Base-by-base conservation (phyloP, 2,888 invertebrate species). In the Mythimna albipuncta region DNA sequence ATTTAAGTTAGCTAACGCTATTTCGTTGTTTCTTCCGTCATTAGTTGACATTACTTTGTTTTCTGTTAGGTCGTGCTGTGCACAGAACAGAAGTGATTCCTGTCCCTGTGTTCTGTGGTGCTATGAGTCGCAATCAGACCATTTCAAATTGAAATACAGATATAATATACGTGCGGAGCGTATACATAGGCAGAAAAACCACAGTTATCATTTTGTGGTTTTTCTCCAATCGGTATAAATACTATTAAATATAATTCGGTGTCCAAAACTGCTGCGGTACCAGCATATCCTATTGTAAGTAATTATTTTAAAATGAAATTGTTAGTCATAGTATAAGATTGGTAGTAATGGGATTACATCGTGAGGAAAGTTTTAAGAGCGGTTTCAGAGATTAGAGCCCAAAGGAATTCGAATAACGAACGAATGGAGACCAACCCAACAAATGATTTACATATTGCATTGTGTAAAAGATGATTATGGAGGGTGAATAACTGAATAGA, bases 101-200 rank as follows among this genome's bases (percentile, higher is more conserved):
- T 26, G 26, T 26, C 2, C 26, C 26, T 26, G 26, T 26, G 26
- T 26, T 26, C 26, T 26, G 26, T 26, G 26, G 83, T 70, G 61
- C 41, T 21, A n/a, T 69, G 58, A 55, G 38, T 61, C 9, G 55
- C 66, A 83, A 75, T 72, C 67, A 75, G 81, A 75, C 61, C 64
- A 75, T 69, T 81, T 74, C 62, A 65, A 79, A 83, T 67, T 61
- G 55, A 58, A 61, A 47, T 16, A 47, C 16, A 44, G 3, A 13
- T 63, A 26, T 52, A 44, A 3, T 13, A 6, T 47, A 26, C 59
- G 59, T 62, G 38, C 67, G 26, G 4, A 32, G 26, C 5, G 5
- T n/a, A 64, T 71, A 67, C 35, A 70, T 71, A 69, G 32, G n/a
- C 16, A 41, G 38, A 47, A 16, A 71, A 82, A 79, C 55, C 21